phyloP scores from a whole-genome alignment of 92 coral and sea anemone species.

The Chrysogorgia sp. region DNA sequence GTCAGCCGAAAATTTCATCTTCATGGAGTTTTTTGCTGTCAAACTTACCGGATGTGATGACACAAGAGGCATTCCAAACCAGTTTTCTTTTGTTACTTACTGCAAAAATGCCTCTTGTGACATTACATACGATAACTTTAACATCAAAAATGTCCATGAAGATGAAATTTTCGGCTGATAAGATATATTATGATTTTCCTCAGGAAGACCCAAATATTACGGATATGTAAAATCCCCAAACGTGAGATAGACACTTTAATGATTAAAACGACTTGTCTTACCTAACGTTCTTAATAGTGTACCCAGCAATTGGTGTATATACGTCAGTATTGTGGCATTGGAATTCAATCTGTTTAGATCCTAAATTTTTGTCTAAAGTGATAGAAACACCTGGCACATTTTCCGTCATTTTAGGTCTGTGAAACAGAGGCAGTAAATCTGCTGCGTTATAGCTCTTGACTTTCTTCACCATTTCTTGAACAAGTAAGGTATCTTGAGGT shows the following conservation, averaged over 20 bases:
- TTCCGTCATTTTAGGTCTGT: conserved; percentile 72
- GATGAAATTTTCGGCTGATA: too few relatives aligned
- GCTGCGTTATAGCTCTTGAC: conserved; percentile 73
- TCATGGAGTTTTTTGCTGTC: too few relatives aligned
- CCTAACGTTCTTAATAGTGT: conserved; percentile 70
- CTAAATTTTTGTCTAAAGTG: conserved; percentile 65
- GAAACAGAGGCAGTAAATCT: conserved; percentile 71
- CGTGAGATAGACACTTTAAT: background rate
- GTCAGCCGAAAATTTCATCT: too few relatives aligned
- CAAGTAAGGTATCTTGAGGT: conserved; percentile 75
- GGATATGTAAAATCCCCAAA: too few relatives aligned
- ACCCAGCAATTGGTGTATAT: conserved; percentile 71
- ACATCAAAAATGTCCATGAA: too few relatives aligned
- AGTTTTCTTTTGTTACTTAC: too few relatives aligned
- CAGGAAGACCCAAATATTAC: too few relatives aligned
- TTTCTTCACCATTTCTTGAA: conserved; percentile 72
- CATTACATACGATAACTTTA: too few relatives aligned
- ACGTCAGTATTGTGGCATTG: conserved; percentile 68
- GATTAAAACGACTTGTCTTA: conserved; percentile 18
- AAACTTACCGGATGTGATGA: too few relatives aligned
- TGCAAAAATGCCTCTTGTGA: too few relatives aligned
- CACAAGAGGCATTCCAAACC: too few relatives aligned
- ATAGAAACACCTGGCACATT: conserved; percentile 79
- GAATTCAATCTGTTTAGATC: conserved; percentile 82
- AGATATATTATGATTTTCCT: too few relatives aligned